Evolutionary conservation across 2,888 invertebrate species (phyloP).

Genomic region (Heterodera filipjevi): DNA sequence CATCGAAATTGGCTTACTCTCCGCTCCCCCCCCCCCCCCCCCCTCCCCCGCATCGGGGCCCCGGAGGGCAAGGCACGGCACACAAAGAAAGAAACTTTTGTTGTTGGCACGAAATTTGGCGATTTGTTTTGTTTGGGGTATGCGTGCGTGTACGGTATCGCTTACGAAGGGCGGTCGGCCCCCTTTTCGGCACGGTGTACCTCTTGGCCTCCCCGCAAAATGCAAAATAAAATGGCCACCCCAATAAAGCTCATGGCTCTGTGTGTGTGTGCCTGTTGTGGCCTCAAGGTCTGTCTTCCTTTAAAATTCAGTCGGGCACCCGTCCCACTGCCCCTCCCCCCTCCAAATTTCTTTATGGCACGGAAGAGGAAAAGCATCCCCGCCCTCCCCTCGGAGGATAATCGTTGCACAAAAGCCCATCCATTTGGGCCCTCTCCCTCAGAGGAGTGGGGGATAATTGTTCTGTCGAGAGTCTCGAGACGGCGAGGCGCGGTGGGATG

Average conservation of each 20-base stretch:
- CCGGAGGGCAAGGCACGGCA: background rate
- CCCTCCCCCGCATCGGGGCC: no score
- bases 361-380: background rate
- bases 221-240: no score
- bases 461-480: background rate
- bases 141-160: no score
- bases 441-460: background rate
- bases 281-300: no score
- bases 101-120: background rate
- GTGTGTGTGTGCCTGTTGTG: no score
- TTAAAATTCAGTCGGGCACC: background rate
- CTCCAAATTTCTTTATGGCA: background rate
- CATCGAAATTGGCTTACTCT: background rate
- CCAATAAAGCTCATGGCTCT: background rate
- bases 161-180: no score
- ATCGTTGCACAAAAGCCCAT: background rate
- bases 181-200: no score
- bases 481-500: background rate
- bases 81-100: background rate
- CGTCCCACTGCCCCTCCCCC: no score
- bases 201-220: no score
- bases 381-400: background rate
- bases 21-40: background rate
- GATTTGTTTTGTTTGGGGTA: background rate
- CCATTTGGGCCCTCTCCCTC: background rate